Conservation (phyloP, 2,797 vertebrate species). For the Momotus momota region DNA sequence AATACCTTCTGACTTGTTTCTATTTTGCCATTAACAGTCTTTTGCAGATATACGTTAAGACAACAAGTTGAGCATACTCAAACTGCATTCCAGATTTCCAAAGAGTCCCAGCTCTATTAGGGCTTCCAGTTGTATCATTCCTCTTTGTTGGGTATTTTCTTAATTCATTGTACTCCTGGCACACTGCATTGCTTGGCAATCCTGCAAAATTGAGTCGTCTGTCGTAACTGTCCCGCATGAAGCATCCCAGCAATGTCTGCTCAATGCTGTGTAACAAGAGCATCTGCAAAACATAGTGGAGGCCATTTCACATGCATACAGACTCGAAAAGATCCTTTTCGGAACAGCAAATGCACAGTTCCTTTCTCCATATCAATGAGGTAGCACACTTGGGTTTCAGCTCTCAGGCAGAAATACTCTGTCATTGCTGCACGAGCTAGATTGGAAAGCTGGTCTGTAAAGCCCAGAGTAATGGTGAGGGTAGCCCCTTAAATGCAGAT, state of each 20-base stretch:
- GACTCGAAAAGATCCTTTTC: not conserved
- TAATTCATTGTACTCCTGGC: not conserved
- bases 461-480: not conserved
- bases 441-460: not conserved
- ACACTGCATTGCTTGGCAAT: not conserved
- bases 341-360: not conserved
- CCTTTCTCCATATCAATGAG: not conserved
- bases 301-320: not conserved
- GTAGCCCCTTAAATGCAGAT: not conserved
- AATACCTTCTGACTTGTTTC: not conserved
- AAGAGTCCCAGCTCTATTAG: not conserved
- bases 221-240: accelerated
- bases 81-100: not conserved
- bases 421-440: not conserved
- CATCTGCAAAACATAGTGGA: not conserved
- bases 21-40: not conserved
- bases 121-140: not conserved
- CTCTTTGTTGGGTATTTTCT: not conserved
- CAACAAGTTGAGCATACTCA: not conserved
- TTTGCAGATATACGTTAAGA: not conserved
- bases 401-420: not conserved
- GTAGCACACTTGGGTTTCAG: not conserved
- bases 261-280: not conserved
- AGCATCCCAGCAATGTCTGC: not conserved
- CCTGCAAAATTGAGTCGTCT: not conserved